Conservation (phyloP, 2,888 invertebrate species). For the Sepioteuthis lessoniana region DNA sequence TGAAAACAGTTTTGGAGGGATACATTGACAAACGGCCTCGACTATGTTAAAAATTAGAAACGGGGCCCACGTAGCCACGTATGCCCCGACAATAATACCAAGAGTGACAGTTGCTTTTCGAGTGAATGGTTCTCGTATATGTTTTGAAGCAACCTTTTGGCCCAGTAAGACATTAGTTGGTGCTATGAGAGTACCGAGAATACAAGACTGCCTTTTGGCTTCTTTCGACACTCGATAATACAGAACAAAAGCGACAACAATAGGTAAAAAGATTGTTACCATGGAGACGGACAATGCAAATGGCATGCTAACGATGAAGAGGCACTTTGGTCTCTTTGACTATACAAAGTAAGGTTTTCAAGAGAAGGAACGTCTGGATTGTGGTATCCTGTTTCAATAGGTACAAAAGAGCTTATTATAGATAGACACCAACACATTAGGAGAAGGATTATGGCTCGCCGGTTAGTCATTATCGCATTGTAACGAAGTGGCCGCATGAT, state of each 20-base stretch:
- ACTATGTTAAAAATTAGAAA: conserved; percentile 63
- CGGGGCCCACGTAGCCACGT: conserved; percentile 69
- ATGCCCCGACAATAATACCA: conserved; percentile 68
- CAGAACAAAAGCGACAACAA: conserved; percentile 63
- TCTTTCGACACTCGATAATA: conserved; percentile 68
- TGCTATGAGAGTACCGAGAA: conserved; percentile 63
- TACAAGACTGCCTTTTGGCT: conserved; percentile 66
- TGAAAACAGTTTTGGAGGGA: conserved; percentile 61
- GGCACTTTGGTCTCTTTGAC: conserved; percentile 61
- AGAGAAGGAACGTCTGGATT: conserved; percentile 61
- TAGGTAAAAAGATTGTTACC: conserved; percentile 67
- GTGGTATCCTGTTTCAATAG: conserved; percentile 66
- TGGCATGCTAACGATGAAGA: conserved; percentile 64
- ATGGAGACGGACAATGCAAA: conserved; percentile 63
- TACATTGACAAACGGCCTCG: conserved; percentile 62
- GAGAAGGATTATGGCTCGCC: conserved; percentile 59
- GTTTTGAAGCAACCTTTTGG: conserved; percentile 61
- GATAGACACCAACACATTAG: conserved; percentile 62
- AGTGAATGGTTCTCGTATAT: conserved; percentile 67
- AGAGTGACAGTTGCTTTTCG: conserved; percentile 67
- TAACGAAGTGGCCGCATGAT: conserved; percentile 68
- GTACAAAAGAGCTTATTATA: conserved; percentile 66
- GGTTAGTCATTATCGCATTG: conserved; percentile 63
- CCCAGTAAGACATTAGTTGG: conserved; percentile 66
- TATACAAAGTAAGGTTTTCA: conserved; percentile 63